Evolutionary conservation across 2,113 vertebrate species (phyloP).

Genomic region (Hucho hucho): DNA sequence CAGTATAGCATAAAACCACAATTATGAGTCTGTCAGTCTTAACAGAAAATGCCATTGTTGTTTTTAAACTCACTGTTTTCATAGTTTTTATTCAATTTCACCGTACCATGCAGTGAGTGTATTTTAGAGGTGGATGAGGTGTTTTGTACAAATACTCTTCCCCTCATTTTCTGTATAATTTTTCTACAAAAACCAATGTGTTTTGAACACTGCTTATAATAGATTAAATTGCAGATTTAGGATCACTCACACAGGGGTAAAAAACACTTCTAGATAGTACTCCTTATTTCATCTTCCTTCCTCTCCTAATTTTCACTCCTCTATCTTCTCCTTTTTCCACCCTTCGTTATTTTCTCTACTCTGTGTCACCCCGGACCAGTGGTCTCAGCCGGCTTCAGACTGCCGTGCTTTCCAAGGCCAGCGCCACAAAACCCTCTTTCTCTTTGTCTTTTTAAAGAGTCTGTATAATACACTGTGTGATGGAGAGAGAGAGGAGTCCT

Average conservation of each 20-base stretch:
- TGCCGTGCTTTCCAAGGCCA: constrained; percentile 51
- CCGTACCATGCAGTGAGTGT: no score
- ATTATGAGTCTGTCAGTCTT: no score
- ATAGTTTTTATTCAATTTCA: no score
- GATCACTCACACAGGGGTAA: background rate
- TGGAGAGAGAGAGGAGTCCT: constrained; percentile 57
- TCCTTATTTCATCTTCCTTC: background rate
- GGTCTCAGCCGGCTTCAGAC: constrained; percentile 35
- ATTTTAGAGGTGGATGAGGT: no score
- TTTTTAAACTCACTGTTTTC: no score
- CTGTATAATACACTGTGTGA: constrained; percentile 68
- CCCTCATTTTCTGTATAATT: no score
- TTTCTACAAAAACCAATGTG: no score
- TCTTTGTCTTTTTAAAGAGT: constrained; percentile 57
- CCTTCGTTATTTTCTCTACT: constrained; percentile 16
- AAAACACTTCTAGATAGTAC: no score
- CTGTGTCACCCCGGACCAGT: constrained; percentile 24
- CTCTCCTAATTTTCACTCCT: constrained; percentile 8
- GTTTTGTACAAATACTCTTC: no score
- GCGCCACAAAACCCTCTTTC: constrained; percentile 19
- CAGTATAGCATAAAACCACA: no score
- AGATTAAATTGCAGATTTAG: background rate
- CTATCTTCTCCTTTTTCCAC: constrained; percentile 16
- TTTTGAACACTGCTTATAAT: background rate
- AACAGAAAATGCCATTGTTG: no score